Evolutionary conservation across 2,797 vertebrate genomes (phyloP).

Genomic region (Hypotaenidia okinawae): DNA sequence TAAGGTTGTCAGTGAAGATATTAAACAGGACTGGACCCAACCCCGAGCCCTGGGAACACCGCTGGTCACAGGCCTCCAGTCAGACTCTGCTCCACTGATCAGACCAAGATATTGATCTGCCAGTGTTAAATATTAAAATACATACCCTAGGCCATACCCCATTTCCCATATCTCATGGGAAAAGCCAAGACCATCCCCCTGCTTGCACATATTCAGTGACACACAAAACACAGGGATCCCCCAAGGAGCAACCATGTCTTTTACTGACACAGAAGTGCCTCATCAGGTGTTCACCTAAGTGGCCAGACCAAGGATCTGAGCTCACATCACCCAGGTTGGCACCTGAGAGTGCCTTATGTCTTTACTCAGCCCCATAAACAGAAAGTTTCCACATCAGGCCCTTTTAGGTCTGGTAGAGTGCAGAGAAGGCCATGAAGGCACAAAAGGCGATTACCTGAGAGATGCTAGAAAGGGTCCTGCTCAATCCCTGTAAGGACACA

Average conservation of each 20-base stretch:
- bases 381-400: background rate
- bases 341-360: background rate
- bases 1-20: too few species aligned
- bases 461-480: background rate
- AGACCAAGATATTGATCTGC: background rate
- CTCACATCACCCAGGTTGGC: background rate
- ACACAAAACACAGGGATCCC: background rate
- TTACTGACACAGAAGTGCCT: background rate
- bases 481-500: background rate
- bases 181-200: background rate
- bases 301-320: background rate
- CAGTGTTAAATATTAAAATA: background rate
- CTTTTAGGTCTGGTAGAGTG: background rate
- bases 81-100: too few species aligned
- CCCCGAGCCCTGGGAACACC: too few species aligned
- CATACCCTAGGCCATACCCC: rapidly evolving
- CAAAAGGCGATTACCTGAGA: background rate
- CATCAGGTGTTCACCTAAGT: background rate
- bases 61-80: too few species aligned
- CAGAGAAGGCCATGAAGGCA: background rate
- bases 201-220: rapidly evolving
- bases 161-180: background rate
- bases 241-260: background rate
- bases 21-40: too few species aligned
- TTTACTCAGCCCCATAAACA: background rate